Evolutionary conservation across 2,113 vertebrate genomes (phyloP).

Genomic region (Muntiacus muntjak): DNA sequence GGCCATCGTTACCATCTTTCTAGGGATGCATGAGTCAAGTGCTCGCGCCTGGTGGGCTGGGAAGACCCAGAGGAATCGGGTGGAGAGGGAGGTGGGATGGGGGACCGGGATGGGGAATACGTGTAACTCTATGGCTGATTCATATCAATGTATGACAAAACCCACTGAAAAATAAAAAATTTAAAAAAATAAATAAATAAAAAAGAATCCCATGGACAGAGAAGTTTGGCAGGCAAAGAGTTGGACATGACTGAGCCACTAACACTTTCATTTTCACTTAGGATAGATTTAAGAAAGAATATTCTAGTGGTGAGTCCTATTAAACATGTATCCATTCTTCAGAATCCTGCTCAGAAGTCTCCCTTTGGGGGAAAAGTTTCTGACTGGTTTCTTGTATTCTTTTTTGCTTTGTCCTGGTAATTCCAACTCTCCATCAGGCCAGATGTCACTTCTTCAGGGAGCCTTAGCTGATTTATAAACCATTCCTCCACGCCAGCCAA

Average conservation of each 20-base stretch:
- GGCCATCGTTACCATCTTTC: no score
- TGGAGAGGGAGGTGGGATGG: no score
- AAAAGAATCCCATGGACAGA: neutral
- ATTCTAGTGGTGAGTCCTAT: neutral
- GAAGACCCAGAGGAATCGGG: no score
- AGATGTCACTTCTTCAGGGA: neutral
- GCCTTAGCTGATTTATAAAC: neutral
- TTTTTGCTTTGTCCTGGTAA: neutral
- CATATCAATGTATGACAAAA: no score
- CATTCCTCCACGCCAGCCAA: neutral
- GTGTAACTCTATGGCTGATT: no score
- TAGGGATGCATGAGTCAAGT: no score
- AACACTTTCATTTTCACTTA: neutral
- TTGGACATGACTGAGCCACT: neutral
- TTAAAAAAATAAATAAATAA: no score
- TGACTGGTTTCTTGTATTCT: neutral
- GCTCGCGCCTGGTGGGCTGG: no score
- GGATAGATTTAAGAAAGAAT: neutral
- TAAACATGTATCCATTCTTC: neutral
- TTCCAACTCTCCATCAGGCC: neutral
- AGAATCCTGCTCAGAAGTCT: neutral
- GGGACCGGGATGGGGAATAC: no score
- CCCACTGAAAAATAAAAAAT: no score
- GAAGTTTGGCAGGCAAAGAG: neutral
- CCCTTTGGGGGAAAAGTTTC: neutral